These are phyloP conservation scores for Patella depressa DNA, from an alignment of 2,888 invertebrate species.

Conservation along the genomic window DNA sequence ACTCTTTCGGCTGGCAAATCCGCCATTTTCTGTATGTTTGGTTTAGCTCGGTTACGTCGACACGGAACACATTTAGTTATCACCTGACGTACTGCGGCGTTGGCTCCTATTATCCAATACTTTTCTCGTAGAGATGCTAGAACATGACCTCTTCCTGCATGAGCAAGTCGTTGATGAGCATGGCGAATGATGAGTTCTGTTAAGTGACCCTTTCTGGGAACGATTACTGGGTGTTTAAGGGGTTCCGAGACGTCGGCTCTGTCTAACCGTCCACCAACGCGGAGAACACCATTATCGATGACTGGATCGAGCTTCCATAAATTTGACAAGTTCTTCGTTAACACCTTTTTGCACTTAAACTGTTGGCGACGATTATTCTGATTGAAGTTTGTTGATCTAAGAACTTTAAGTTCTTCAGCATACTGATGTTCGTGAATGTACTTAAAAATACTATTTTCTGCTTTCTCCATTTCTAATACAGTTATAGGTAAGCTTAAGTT, in stretches of 20 bases:
- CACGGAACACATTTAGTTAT: neutral
- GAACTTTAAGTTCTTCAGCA: neutral
- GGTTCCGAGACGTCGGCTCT: neutral
- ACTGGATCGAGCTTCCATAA: neutral
- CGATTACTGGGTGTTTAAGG: neutral
- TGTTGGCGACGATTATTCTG: neutral
- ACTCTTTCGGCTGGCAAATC: neutral
- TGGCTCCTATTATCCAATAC: neutral
- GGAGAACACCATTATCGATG: neutral
- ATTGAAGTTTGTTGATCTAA: neutral
- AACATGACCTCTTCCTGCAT: neutral
- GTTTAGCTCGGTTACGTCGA: neutral
- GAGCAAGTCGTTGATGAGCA: neutral
- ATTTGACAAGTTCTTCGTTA: no score
- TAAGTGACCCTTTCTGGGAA: neutral
- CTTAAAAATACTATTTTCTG: neutral
- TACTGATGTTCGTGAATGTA: neutral
- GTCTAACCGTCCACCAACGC: neutral
- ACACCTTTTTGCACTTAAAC: neutral
- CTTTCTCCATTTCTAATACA: neutral
- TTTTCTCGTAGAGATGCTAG: constrained; percentile 1
- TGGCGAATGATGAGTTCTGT: neutral
- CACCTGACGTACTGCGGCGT: neutral
- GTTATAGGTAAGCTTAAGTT: no score
- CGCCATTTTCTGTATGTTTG: neutral